Conservation (phyloP, 1,140 invertebrate genomes). For the Sycophila sp. region DNA sequence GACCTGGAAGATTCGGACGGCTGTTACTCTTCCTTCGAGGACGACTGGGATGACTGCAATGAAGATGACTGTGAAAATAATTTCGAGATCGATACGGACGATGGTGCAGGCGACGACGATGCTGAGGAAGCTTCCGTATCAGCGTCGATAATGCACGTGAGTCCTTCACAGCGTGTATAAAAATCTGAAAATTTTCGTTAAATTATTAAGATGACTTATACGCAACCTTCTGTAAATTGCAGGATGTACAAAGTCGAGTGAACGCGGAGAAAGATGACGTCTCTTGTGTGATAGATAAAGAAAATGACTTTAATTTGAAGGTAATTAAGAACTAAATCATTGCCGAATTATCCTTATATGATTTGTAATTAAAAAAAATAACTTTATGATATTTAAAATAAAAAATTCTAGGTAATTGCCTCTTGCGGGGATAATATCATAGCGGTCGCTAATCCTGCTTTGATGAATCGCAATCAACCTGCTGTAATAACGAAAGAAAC, state of each 20-base stretch:
- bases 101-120: background rate
- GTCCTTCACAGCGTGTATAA: background rate
- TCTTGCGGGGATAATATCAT: slow-evolving; percentile 87
- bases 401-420: slow-evolving; percentile 75
- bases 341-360: slow-evolving; percentile 1
- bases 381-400: background rate
- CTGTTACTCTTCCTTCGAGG: slow-evolving; percentile 35
- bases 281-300: slow-evolving; percentile 52
- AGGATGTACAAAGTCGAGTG: slow-evolving; percentile 51
- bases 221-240: too few relatives aligned
- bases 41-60: slow-evolving; percentile 35
- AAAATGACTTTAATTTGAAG: slow-evolving; percentile 64
- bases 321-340: too few relatives aligned
- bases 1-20: slow-evolving; percentile 32
- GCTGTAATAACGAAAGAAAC: slow-evolving; percentile 21
- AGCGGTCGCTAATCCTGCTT: slow-evolving; percentile 85
- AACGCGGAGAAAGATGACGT: slow-evolving; percentile 55
- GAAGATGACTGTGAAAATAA: slow-evolving; percentile 27
- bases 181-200: background rate
- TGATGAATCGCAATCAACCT: slow-evolving; percentile 65
- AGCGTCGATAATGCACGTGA: background rate
- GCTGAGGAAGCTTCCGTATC: background rate
- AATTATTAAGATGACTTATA: background rate
- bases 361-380: background rate
- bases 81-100: slow-evolving; percentile 23